These are phyloP conservation scores for Rapana venosa DNA, from an alignment of 2,888 invertebrate species.

Conservation along the genomic window DNA sequence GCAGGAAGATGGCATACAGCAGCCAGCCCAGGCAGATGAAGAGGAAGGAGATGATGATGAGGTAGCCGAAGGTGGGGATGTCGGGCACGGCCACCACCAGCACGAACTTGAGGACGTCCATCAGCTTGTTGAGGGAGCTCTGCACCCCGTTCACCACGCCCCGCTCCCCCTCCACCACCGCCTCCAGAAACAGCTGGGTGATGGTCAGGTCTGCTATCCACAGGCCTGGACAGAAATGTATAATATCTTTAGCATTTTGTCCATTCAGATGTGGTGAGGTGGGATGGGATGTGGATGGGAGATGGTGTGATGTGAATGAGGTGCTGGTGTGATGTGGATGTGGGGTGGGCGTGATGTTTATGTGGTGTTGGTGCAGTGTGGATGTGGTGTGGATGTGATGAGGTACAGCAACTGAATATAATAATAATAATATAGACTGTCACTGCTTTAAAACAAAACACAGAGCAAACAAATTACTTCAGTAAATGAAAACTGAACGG, in stretches of 20 bases:
- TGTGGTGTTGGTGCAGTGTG: too few species aligned
- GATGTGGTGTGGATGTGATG: too few species aligned
- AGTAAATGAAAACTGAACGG: too few species aligned
- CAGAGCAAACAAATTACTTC: too few species aligned
- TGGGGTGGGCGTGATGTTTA: too few species aligned
- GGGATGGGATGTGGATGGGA: neutral
- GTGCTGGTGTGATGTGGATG: too few species aligned
- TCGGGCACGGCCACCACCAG: conserved; percentile 79
- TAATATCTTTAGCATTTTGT: too few species aligned
- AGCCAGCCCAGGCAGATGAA: conserved; percentile 72
- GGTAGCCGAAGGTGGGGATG: conserved; percentile 79
- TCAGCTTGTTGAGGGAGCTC: conserved; percentile 79
- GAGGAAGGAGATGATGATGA: conserved; percentile 79
- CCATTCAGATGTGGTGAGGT: neutral
- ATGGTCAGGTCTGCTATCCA: conserved; percentile 81
- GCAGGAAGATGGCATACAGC: conserved; percentile 70
- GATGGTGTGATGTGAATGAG: neutral
- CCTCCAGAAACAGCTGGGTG: conserved; percentile 80
- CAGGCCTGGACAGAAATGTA: conserved; percentile 74
- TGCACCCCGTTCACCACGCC: conserved; percentile 81
- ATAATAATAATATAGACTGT: too few species aligned
- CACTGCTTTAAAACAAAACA: too few species aligned
- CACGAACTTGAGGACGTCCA: conserved; percentile 80
- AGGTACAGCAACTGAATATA: too few species aligned
- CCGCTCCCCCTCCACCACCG: conserved; percentile 78